Evolutionary conservation across 1,140 invertebrate species (phyloP), one percentile per base, ranked within the genome.

Genomic region (Zaprionus lachaisei): DNA sequence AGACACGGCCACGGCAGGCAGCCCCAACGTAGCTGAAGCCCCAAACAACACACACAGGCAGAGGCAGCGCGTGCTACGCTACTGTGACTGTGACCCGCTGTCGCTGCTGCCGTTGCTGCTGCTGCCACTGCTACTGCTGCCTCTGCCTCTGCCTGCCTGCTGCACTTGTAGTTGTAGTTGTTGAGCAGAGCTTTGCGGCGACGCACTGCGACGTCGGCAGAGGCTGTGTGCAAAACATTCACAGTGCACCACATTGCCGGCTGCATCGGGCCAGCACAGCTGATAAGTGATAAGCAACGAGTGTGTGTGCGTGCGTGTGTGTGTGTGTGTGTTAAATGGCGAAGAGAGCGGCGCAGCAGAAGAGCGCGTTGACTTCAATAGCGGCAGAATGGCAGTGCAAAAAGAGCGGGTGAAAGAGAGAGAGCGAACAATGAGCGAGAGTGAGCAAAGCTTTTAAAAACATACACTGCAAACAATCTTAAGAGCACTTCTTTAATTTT

Each of bases 221-320:
- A 15, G 72, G 31, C 64, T 67, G 66, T 77, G 49, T 47, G 63
- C 51, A 54, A 63, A 68, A 60, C 64, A 57, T 64, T 71, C 34
- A 63, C 63, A 73, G 24, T 68, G 63, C 75, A 68, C 24, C 57
- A 51, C 57, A 31, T 24, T 41, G 75, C 81, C 78, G 65, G 82
- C 79, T 81, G 75, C 84, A 84, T 77, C 34, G 44, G 58, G 61
- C 71, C 83, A 68, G 63, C 66, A 89, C 83, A 89, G 84, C 84
- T 89, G 84, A 89, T 89, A 89, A 89, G 68, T 89, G 84, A 89
- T 89, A 89, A 89, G 85, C 79, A 4, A 6, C 17, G 3, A 54
- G 28, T 14, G 28, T 44, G 37, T 22, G 41, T 20, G 22, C 37
- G 31, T 49, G 28, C 14, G 7, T 55, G 20, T 24, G 38, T 28